phyloP scores from a whole-genome alignment of 2,797 vertebrate genomes.

The Paratrypauchen microcephalus region DNA sequence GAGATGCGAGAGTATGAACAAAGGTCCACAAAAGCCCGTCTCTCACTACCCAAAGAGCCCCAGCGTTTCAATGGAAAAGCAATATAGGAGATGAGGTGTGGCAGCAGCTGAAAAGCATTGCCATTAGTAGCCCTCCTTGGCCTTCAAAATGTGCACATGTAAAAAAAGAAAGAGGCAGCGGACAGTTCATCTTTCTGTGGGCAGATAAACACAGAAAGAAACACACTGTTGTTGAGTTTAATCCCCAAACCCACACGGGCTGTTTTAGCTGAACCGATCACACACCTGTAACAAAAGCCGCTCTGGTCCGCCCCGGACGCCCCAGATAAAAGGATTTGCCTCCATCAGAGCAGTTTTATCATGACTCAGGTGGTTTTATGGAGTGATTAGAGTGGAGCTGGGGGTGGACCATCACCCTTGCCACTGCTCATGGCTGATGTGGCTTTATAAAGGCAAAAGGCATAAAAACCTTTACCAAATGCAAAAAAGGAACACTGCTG shows the following conservation, averaged over 20 bases:
- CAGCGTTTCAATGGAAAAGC: conserved; percentile 63
- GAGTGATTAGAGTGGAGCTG: conserved; percentile 62
- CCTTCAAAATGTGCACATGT: conserved; percentile 29
- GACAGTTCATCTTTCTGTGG: conserved; percentile 10
- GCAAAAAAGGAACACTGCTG: background rate
- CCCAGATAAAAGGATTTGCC: conserved; percentile 66
- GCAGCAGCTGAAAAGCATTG: conserved; percentile 63
- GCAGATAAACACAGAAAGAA: conserved; percentile 18
- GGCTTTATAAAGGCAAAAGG: conserved; percentile 15
- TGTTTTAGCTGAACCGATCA: conserved; percentile 53
- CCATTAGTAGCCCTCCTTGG: conserved; percentile 64
- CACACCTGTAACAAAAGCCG: conserved; percentile 49
- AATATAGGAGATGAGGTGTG: conserved; percentile 61
- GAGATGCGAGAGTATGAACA: conserved; percentile 59
- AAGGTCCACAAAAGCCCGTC: conserved; percentile 48
- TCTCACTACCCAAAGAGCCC: conserved; percentile 49
- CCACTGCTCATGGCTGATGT: conserved; percentile 28
- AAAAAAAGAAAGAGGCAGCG: background rate
- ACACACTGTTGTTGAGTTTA: conserved; percentile 33
- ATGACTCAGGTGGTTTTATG: conserved; percentile 69
- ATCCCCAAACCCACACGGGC: conserved; percentile 50
- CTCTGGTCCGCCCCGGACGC: conserved; percentile 14
- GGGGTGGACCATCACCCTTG: conserved; percentile 49
- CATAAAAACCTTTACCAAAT: conserved; percentile 30
- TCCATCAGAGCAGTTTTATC: conserved; percentile 70